phyloP scores from a whole-genome alignment of 2,797 vertebrate species.

The Perodicticus potto region DNA sequence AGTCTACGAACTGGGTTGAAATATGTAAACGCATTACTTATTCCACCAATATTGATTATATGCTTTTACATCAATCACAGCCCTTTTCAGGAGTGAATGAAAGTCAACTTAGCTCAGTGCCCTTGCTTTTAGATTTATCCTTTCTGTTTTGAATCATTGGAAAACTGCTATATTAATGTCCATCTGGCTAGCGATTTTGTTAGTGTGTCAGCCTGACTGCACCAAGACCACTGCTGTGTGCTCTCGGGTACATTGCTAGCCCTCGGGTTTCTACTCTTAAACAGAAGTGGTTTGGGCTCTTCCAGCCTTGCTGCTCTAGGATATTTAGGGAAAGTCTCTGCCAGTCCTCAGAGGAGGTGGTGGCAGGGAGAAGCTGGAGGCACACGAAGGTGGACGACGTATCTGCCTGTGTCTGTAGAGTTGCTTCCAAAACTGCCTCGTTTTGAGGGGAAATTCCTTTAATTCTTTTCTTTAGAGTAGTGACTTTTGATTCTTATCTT shows the following conservation, averaged over 20 bases:
- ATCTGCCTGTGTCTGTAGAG: not conserved
- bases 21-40: not conserved
- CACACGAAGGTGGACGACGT: rapidly evolving
- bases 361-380: not conserved
- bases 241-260: not conserved
- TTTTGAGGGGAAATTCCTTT: constrained; percentile 40
- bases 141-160: constrained; percentile 47
- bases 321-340: not conserved
- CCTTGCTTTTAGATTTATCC: not conserved
- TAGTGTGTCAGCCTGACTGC: not conserved
- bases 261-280: not conserved
- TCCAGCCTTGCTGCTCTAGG: not conserved
- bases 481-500: constrained; percentile 44
- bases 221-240: not conserved
- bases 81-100: not conserved
- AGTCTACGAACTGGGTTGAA: not conserved
- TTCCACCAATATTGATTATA: not conserved
- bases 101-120: not conserved
- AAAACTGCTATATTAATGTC: not conserved
- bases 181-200: not conserved
- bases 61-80: not conserved
- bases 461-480: not conserved
- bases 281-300: not conserved
- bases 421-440: constrained; percentile 10
- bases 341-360: not conserved